Base-by-base conservation (phyloP, 1,140 invertebrate species). In the Cardiocondyla obscurior region DNA sequence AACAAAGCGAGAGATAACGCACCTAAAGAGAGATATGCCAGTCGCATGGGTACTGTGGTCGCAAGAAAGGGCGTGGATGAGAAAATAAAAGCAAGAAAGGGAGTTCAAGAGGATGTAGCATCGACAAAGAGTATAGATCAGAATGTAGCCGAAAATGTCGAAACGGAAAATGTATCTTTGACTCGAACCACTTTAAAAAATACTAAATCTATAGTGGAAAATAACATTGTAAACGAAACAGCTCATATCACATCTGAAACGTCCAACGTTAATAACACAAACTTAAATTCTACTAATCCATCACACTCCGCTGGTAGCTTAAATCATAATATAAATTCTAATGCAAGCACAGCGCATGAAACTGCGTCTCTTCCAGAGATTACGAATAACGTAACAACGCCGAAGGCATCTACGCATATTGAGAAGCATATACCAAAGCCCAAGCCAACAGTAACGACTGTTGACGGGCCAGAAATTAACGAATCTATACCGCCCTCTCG, bases 361-460 rank as follows among this genome's bases (percentile, higher is more conserved):
- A n/a, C 44, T 5, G n/a, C 28, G 12, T 19, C 33, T 51, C 44
- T 42, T 0, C 22, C 19, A 12, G 10, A 44, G 10, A 25, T 12
- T 30, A 16, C 5, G 5, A 86, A 67, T 72, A 22, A 64, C 39
- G 79, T 8, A 49, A 51, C 62, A 25, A 25, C 60, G 44, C 14
- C n/a, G 19, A 64, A 73, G 33, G 30, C 65, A n/a, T 82, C 57
- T 10, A 49, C n/a, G 1, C 30, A 44, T 64, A 74, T 60, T 22
- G 92, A 85, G 65, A 91, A 88, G 51, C 89, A 89, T 14, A 92
- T 93, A 76, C 89, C 91, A 55, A 94, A 94, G 82, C 89, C 91
- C 39, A 94, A 94, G 81, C 94, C 94, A 65, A 90, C 90, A 28
- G 89, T 89, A 10, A 94, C 94, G 19, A 69, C 89, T 57, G 89